Base-by-base conservation (phyloP, 2,113 vertebrate genomes). In the Notechis scutatus region DNA sequence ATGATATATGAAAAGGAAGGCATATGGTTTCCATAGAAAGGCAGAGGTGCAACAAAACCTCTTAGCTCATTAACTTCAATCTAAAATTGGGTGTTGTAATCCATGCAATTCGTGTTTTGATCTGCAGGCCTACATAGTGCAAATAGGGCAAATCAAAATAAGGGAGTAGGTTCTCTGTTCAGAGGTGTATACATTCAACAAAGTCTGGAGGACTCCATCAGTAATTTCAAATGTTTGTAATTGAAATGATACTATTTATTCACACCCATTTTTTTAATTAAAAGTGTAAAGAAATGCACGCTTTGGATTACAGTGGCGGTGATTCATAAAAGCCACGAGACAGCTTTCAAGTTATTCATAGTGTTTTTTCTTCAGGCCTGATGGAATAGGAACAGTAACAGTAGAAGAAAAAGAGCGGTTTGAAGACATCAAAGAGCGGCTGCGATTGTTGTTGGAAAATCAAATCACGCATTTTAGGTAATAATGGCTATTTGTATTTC, bases 401-500 rank as follows among this genome's bases (percentile, higher is more conserved):
- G 97, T 99, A n/a, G 99, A 99, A 87, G 99, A 99, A 97, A 99
- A 98, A 92, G 99, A 99, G 90, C 99, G 98, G 93, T 99, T 99
- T 1, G 99, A 99, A 96, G 99, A 99, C 96, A 99, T 99, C 97
- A 99, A 99, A 97, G 99, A 99, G 95, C 97, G 99, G 92, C 98
- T 99, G 55, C 98, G 99, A 23, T 98, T 99, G 93, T 98, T 99
- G 92, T 96, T 99, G 95, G 99, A 99, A 97, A 99, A 99, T 96
- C 99, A 99, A 97, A 99, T 99, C 94, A 99, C 99, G 45, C 99
- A 99, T 97, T 99, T 99, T 97, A 99, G 99, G 99, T 99, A 97
- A 97, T 96, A 92, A 93, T 94, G 93, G 15, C 81, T 90, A 26
- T 94, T 96, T 95, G 57, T 56, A 94, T 45, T 95, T 93, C 12